Base-by-base conservation (phyloP, 2,797 vertebrate species). In the Coregonus ussuriensis region DNA sequence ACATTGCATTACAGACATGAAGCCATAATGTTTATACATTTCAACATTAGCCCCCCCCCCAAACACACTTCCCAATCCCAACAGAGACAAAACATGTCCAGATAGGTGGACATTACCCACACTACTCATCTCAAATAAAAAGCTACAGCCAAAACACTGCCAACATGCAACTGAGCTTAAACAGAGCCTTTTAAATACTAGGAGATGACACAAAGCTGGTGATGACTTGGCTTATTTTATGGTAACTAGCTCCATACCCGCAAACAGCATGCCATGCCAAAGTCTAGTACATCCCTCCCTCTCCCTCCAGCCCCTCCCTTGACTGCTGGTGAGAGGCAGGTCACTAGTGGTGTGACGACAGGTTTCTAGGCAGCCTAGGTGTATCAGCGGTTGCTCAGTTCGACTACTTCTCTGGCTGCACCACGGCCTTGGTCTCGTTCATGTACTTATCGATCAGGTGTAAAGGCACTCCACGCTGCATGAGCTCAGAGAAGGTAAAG, bases 401-500 rank as follows among this genome's bases (percentile, higher is more conserved):
- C 88, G 94, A 88, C 93, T 87, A 90, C 91, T 95, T 94, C 86
- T 96, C 96, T 67, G 92, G 91, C 88, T 92, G 91, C 88, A 96
- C 96, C 80, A 87, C 83, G 88, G 93, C 88, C 86, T 97, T 96
- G 29, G 95, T 82, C 86, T 99, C 96, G 31, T 93, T 96, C 94
- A 98, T 94, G 91, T 97, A 99, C 11, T 97, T 96, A 90, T 97
- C 93, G 82, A 99, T 97, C 92, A 99, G 95, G 88, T 97, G 95
- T 77, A 97, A 94, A 87, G 98, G 98, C 81, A 99, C 97, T 47
- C 98, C 98, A 80, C 98, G 96, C 92, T 98, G 95, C 94, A 99
- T 92, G 79, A 99, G 96, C 87, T 96, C 96, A 83, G 93, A 96
- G 94, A 99, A 98, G 4, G 96, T 97, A 91, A 96, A 95, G 70